Conservation (phyloP, 2,797 vertebrate species). For the Enteromius argenteus region DNA sequence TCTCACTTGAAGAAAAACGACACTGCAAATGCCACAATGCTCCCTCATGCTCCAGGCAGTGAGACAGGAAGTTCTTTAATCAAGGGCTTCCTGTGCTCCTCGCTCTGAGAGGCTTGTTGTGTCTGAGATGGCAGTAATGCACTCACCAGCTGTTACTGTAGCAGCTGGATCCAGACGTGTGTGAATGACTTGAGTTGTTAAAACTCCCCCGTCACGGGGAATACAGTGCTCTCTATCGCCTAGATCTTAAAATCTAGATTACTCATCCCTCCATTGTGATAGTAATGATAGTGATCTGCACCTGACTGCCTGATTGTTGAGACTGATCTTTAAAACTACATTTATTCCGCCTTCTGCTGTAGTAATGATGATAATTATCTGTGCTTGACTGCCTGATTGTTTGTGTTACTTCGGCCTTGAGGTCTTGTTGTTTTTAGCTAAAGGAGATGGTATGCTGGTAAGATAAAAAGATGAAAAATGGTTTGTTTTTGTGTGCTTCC, state of each 20-base stretch:
- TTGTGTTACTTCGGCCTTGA: slow-evolving; percentile 2
- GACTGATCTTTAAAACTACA: slow-evolving; percentile 10
- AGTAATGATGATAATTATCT: slow-evolving; percentile 25
- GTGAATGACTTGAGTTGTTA: slow-evolving; percentile 27
- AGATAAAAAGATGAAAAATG: slow-evolving; percentile 27
- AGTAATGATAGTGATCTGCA: slow-evolving; percentile 35
- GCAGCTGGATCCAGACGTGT: slow-evolving; percentile 44
- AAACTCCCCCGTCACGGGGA: slow-evolving; percentile 26
- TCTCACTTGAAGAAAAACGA: slow-evolving; percentile 62
- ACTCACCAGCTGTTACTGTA: slow-evolving; percentile 69
- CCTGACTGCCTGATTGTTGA: slow-evolving; percentile 35
- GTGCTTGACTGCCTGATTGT: slow-evolving; percentile 6
- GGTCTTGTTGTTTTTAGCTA: neutral
- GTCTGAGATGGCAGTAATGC: slow-evolving; percentile 71
- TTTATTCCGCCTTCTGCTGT: slow-evolving; percentile 11
- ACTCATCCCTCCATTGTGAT: slow-evolving; percentile 17
- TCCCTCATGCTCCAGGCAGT: slow-evolving; percentile 64
- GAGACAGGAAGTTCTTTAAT: slow-evolving; percentile 81
- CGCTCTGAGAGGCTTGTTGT: slow-evolving; percentile 66
- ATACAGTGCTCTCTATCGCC: slow-evolving; percentile 47
- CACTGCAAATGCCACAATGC: slow-evolving; percentile 47
- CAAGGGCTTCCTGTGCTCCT: slow-evolving; percentile 70
- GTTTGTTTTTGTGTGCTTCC: slow-evolving; percentile 32
- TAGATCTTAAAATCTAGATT: slow-evolving; percentile 16
- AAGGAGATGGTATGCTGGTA: slow-evolving; percentile 11